Conservation (phyloP, 2,797 vertebrate species). For the Hippocampus kuda region DNA sequence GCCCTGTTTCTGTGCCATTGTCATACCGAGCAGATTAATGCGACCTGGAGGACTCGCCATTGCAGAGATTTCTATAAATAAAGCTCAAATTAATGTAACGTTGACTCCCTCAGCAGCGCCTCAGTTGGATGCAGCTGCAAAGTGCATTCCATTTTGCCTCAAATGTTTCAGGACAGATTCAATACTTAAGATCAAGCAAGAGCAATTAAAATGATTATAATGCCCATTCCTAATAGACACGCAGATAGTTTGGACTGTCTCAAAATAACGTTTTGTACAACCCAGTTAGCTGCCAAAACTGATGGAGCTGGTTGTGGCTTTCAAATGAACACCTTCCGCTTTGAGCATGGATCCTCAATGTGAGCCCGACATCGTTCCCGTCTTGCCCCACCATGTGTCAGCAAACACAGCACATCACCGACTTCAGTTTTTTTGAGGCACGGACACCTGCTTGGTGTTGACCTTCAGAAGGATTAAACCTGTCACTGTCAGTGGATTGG, state of each 20-base stretch:
- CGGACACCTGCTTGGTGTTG: constrained; percentile 54
- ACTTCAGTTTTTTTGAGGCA: constrained; percentile 53
- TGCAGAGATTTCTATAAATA: not conserved
- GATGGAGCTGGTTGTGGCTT: constrained; percentile 5
- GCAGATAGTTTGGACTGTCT: constrained; percentile 8
- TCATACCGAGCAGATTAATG: not conserved
- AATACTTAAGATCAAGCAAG: no score
- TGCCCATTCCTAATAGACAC: constrained; percentile 13
- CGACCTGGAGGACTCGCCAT: not conserved
- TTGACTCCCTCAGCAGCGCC: not conserved
- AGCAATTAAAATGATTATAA: not conserved
- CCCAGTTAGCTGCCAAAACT: constrained; percentile 13
- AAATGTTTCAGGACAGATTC: not conserved
- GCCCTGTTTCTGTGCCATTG: not conserved
- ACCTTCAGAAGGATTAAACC: constrained; percentile 43
- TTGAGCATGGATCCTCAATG: constrained; percentile 7
- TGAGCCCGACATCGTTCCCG: constrained; percentile 11
- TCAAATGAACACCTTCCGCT: constrained; percentile 9
- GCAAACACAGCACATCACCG: constrained; percentile 35
- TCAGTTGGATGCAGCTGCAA: not conserved
- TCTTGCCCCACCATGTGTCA: constrained; percentile 15
- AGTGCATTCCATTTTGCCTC: not conserved
- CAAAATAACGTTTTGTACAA: constrained; percentile 9
- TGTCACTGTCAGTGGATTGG: constrained; percentile 47
- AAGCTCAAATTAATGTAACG: not conserved